These are phyloP conservation scores for Lasioglossum morio DNA, from an alignment of 2,888 invertebrate species.

Conservation along the genomic window DNA sequence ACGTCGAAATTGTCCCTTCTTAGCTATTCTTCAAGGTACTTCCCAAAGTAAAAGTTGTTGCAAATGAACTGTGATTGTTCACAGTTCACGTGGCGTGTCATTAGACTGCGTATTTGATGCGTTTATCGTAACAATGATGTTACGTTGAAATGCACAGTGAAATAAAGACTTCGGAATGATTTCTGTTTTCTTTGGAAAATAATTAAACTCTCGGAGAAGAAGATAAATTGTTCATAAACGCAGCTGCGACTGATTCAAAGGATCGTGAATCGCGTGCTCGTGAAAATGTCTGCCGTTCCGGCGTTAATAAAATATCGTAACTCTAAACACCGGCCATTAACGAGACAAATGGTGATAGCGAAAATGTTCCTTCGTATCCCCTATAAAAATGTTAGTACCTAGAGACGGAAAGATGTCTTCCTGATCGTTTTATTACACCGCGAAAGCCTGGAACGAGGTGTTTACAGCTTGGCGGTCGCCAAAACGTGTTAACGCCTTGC, in stretches of 20 bases:
- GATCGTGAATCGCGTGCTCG: neutral
- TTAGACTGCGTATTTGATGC: too few species aligned
- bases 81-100: neutral
- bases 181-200: neutral
- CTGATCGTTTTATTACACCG: neutral
- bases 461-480: neutral
- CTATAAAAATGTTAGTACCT: conserved; percentile 2
- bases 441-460: neutral
- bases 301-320: conserved; percentile 6
- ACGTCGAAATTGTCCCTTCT: neutral
- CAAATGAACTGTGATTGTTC: neutral
- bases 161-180: neutral
- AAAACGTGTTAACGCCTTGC: neutral
- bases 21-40: neutral
- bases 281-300: neutral
- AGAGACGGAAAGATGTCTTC: neutral
- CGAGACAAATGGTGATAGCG: neutral
- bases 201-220: neutral
- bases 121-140: too few species aligned
- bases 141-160: too few species aligned
- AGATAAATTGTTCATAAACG: neutral
- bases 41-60: neutral
- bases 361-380: neutral
- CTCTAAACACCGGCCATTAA: neutral
- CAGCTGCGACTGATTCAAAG: neutral